Conservation (phyloP, 2,113 vertebrate genomes). For the Actenoides lindsayi region DNA sequence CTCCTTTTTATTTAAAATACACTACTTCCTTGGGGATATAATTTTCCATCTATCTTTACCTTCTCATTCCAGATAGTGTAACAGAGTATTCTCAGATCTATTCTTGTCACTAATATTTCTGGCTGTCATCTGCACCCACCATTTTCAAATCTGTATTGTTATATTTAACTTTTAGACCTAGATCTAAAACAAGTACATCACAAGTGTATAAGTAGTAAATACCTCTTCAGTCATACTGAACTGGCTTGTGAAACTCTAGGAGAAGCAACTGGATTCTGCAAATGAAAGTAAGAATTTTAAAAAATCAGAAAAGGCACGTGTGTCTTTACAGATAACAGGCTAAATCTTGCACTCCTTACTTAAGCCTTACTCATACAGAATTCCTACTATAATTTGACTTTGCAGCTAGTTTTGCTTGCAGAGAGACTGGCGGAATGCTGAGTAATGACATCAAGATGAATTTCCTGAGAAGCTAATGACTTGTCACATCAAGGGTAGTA, state of each 20-base stretch:
- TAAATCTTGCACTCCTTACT: neutral
- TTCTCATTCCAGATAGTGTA: neutral
- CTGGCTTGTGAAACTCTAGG: neutral
- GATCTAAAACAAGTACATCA: fast-evolving
- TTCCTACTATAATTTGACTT: neutral
- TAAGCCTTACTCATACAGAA: neutral
- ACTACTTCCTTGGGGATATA: neutral
- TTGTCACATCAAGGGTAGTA: neutral
- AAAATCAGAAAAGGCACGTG: neutral
- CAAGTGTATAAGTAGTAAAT: neutral
- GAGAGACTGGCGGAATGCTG: neutral
- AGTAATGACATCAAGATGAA: neutral
- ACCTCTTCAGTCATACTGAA: neutral
- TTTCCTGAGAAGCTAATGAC: neutral
- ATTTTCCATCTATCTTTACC: neutral
- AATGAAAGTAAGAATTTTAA: neutral
- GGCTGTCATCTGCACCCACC: neutral
- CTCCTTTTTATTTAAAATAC: neutral
- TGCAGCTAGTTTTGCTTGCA: neutral
- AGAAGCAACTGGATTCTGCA: neutral
- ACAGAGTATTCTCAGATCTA: fast-evolving
- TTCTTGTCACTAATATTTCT: neutral
- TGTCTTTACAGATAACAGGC: neutral
- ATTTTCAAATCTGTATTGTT: neutral
- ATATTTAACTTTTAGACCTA: neutral